A percentile compares a stretch with the other conserved stretches of the same genome.
These are phyloP conservation scores for Physella acuta DNA, from an alignment of 1,140 invertebrate species.

Conservation along the genomic window DNA sequence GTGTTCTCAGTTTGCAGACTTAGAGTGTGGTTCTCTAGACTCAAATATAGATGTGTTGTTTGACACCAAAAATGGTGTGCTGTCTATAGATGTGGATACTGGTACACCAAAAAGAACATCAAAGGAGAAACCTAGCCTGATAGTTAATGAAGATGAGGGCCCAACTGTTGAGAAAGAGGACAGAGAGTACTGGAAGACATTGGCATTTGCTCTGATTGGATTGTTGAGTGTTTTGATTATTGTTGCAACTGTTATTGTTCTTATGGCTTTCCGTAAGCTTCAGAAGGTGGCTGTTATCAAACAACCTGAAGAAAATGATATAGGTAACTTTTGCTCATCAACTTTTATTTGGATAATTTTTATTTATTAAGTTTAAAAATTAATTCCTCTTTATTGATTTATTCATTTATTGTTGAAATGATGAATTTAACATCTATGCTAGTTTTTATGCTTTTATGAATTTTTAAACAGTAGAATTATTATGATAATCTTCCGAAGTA, in stretches of 20 bases:
- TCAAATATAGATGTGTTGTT: constrained; percentile 25
- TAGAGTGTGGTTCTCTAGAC: constrained; percentile 32
- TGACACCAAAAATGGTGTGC: background rate
- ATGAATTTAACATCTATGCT: too few species aligned
- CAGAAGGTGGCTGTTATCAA: constrained; percentile 26
- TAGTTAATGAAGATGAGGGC: background rate
- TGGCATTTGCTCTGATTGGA: constrained; percentile 39
- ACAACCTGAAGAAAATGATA: constrained; percentile 30
- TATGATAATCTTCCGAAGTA: too few species aligned
- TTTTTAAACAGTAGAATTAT: too few species aligned
- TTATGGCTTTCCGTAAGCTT: constrained; percentile 33
- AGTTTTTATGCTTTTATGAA: background rate
- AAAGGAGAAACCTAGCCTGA: background rate
- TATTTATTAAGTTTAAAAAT: too few species aligned
- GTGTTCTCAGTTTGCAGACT: constrained; percentile 28
- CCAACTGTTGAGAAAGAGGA: constrained; percentile 32
- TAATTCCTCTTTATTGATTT: too few species aligned
- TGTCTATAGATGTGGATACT: background rate
- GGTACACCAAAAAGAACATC: background rate
- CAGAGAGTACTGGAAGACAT: constrained; percentile 34
- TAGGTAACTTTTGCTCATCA: background rate
- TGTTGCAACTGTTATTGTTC: constrained; percentile 31
- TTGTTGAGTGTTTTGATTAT: constrained; percentile 34
- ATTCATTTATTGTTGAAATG: too few species aligned
- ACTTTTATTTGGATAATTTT: background rate